These are phyloP conservation scores for Liodrosophila aerea DNA, from an alignment of 2,888 invertebrate genomes.

Conservation along the genomic window DNA sequence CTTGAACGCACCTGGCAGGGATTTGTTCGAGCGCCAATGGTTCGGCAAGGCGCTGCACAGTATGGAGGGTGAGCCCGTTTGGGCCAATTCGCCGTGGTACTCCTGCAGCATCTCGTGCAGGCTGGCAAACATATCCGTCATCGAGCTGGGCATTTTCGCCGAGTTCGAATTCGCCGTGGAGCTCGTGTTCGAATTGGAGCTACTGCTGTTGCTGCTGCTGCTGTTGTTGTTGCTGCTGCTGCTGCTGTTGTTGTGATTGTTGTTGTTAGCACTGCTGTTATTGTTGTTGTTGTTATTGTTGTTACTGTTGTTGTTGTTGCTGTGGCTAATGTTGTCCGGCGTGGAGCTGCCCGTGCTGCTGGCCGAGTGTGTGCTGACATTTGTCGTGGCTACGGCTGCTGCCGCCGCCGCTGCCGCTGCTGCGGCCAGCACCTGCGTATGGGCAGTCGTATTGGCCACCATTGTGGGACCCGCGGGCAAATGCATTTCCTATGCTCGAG, in stretches of 20 bases:
- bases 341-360: slow-evolving; percentile 67
- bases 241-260: slow-evolving; percentile 36
- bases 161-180: slow-evolving; percentile 40
- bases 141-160: slow-evolving; percentile 84
- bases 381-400: slow-evolving; percentile 21
- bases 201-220: slow-evolving; percentile 25
- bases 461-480: slow-evolving; percentile 81
- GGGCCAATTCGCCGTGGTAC: slow-evolving; percentile 95
- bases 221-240: slow-evolving; percentile 31
- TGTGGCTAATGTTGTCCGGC: slow-evolving; percentile 38
- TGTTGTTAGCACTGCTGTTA: slow-evolving; percentile 30
- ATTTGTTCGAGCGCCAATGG: slow-evolving; percentile 99
- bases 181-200: slow-evolving; percentile 1
- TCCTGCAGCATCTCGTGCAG: slow-evolving; percentile 92
- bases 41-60: slow-evolving; percentile 96
- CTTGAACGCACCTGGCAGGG: slow-evolving; percentile 97
- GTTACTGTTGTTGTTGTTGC: slow-evolving; percentile 15
- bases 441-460: slow-evolving; percentile 72
- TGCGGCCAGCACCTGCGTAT: slow-evolving; percentile 64
- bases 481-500: no score
- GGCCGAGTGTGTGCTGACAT: slow-evolving; percentile 62
- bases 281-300: slow-evolving; percentile 22
- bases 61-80: slow-evolving; percentile 97
- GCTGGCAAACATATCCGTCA: slow-evolving; percentile 89
- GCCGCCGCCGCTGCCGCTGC: slow-evolving; percentile 44